Evolutionary conservation across 2,113 vertebrate species (phyloP).

Genomic region (Equus quagga): DNA sequence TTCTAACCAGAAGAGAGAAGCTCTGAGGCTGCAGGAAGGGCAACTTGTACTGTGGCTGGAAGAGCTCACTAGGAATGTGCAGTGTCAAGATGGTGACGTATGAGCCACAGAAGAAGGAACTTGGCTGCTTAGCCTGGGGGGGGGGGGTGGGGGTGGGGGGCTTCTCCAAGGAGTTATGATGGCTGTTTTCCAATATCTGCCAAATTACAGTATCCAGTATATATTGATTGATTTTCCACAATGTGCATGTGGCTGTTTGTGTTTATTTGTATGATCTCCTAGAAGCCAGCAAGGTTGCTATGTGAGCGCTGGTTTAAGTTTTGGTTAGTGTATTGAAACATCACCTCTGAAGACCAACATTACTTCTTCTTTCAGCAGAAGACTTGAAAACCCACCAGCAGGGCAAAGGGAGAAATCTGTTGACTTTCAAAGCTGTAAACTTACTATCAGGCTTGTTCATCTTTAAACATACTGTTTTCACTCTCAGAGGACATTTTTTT

Average conservation of each 20-base stretch:
- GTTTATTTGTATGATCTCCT: not conserved
- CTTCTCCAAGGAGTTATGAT: not conserved
- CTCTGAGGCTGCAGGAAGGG: not conserved
- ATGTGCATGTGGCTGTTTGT: rapidly evolving
- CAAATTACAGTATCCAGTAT: not conserved
- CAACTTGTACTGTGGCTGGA: not conserved
- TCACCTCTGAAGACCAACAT: not conserved
- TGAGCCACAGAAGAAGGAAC: not conserved
- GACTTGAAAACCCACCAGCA: not conserved
- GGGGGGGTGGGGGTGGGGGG: rapidly evolving
- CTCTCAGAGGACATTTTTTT: not conserved
- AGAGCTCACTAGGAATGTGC: not conserved
- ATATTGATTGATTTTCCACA: not conserved
- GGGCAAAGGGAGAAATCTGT: not conserved
- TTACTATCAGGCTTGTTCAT: not conserved
- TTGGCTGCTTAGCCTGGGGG: not conserved
- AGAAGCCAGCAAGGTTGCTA: not conserved
- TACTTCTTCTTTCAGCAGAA: not conserved
- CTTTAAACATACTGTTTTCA: slow-evolving; percentile 22
- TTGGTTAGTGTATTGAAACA: not conserved
- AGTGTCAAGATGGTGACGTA: not conserved
- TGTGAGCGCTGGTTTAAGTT: not conserved
- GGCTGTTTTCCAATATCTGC: not conserved
- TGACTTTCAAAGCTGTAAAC: not conserved
- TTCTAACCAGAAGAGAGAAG: not conserved